Evolutionary conservation across 2,797 vertebrate species (phyloP).

Genomic region (Rhinogobio ventralis): DNA sequence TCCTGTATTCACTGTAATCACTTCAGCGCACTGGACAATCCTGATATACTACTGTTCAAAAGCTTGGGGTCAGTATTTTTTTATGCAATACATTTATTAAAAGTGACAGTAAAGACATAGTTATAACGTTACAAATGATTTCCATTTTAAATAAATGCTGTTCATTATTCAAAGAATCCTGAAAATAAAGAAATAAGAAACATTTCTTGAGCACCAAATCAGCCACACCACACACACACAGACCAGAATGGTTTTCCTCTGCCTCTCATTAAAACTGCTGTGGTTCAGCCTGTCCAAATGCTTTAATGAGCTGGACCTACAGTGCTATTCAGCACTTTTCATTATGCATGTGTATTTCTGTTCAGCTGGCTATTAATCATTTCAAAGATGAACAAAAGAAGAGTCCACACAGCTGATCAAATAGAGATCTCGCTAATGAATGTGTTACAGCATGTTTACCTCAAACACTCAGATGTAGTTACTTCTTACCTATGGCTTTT

Average conservation of each 20-base stretch:
- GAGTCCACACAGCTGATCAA: conserved; percentile 29
- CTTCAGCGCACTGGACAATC: not conserved
- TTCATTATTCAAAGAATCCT: not conserved
- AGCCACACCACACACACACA: not conserved
- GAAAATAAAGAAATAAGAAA: not conserved
- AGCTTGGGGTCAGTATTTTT: not conserved
- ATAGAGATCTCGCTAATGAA: conserved; percentile 31
- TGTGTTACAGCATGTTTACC: not conserved
- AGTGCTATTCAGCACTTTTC: conserved; percentile 50
- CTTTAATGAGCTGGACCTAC: conserved; percentile 62
- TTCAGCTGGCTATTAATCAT: conserved; percentile 57
- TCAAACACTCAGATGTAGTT: not conserved
- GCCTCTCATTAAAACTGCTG: conserved; percentile 21
- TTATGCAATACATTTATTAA: not conserved
- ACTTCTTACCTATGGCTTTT: not conserved
- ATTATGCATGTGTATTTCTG: conserved; percentile 54
- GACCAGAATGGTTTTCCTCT: not conserved
- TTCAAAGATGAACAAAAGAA: conserved; percentile 26
- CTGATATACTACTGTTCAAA: not conserved
- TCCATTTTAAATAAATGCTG: not conserved
- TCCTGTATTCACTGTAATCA: not conserved
- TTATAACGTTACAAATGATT: not conserved
- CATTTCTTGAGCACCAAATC: not conserved
- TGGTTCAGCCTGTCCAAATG: conserved; percentile 48
- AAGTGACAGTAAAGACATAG: not conserved